Evolutionary conservation across 2,113 vertebrate species (phyloP).

Genomic region (Heteronetta atricapilla): DNA sequence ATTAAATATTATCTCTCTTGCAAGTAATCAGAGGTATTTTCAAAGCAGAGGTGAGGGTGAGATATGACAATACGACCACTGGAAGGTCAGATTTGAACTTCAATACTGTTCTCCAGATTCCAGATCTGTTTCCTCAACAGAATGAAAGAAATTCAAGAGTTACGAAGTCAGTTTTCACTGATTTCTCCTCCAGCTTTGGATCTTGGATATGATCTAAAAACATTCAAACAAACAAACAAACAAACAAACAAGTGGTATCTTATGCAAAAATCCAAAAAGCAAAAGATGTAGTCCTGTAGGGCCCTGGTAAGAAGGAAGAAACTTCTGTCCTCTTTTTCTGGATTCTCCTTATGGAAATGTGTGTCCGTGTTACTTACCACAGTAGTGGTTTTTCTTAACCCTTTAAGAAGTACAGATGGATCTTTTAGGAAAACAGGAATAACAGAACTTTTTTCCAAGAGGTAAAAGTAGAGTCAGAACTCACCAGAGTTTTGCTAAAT

Average conservation of each 20-base stretch:
- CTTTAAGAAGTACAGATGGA: neutral
- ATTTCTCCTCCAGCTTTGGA: neutral
- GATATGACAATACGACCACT: neutral
- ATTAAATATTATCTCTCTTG: neutral
- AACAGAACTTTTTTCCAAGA: neutral
- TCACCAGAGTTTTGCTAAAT: neutral
- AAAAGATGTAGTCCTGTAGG: neutral
- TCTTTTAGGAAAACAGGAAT: neutral
- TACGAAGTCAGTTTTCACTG: neutral
- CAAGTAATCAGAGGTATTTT: neutral
- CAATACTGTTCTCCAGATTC: neutral
- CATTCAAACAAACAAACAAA: neutral
- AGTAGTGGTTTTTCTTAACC: neutral
- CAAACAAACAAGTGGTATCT: neutral
- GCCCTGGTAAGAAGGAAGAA: neutral
- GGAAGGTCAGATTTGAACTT: neutral
- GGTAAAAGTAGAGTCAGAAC: neutral
- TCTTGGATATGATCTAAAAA: neutral
- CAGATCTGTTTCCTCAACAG: neutral
- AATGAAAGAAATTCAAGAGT: neutral
- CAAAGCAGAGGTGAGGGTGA: neutral
- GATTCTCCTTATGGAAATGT: neutral
- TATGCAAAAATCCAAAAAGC: neutral
- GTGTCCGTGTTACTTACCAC: neutral
- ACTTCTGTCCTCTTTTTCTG: neutral